Base-by-base conservation (phyloP, 2,113 vertebrate species). In the Pangasianodon gigas region DNA sequence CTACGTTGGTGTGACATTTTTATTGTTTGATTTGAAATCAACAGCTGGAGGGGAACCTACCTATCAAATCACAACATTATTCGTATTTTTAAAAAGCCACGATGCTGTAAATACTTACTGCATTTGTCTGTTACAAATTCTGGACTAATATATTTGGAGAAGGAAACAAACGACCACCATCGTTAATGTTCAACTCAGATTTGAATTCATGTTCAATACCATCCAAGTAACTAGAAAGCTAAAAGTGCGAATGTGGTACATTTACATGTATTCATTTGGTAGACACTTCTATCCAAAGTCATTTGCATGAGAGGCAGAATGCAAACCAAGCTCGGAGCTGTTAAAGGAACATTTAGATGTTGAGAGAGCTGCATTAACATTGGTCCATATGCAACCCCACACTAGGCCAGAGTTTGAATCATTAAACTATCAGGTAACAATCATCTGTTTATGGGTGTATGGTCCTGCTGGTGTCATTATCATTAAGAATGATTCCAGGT, bases 301-400 rank as follows among this genome's bases (percentile, higher is more conserved):
- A 84, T 84, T 84, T 84, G 82, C 82, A 84, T 84, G 37, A n/a
- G 56, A 7, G 82, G 11, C 37, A 62, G 56, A 29, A 84, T 84
- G 82, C 82, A 84, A 84, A 84, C 56, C 56, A 29, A 84, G 52
- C 52, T 4, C 80, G 37, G 52, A 58, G 82, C 56, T 58, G 8
- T 83, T 58, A 83, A 81, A 58, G 77, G 32, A 83, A 62, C 82
- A 46, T 62, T 60, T 60, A 5, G 37, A 41, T 44, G 6, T 44
- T 62, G 21, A 26, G 3, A 4, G 37, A 62, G 82, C 80, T 56
- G 80, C 51, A 13, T 41, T 58, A 83, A 24, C 81, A 18, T 24
- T 26, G 48, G 7, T 83, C 81, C 54, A 41, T 24, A 24, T 58
- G 16, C 81, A 58, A 37, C 14, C 80, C 80, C n/a, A 56, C 52